These are phyloP conservation scores for Atlantisia rogersi DNA, from an alignment of 2,113 vertebrate species.

Conservation along the genomic window DNA sequence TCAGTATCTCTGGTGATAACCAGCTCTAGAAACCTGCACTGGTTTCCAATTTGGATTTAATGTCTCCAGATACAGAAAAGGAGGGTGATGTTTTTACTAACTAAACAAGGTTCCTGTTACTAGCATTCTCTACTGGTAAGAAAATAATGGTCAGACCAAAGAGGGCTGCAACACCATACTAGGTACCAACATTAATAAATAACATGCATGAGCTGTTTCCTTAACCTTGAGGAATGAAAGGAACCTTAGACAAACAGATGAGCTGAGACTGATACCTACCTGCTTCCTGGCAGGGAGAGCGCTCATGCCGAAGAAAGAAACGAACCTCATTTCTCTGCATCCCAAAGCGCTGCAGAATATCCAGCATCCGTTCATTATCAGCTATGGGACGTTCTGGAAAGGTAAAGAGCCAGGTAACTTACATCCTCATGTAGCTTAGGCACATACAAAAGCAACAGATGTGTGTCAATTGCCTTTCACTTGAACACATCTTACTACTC, in stretches of 20 bases:
- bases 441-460: background rate
- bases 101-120: background rate
- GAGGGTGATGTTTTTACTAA: background rate
- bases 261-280: constrained; percentile 71
- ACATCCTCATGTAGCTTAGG: background rate
- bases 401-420: background rate
- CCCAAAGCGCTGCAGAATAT: constrained; percentile 90
- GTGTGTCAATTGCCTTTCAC: background rate
- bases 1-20: background rate
- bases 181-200: background rate
- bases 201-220: background rate
- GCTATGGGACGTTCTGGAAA: constrained; percentile 88
- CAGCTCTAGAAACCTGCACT: background rate
- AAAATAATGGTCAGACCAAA: background rate
- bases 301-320: constrained; percentile 93
- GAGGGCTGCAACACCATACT: background rate
- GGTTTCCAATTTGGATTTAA: background rate
- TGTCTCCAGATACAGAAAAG: background rate
- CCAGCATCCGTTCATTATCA: constrained; percentile 90
- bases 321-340: constrained; percentile 88
- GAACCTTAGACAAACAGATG: background rate
- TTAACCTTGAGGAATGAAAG: background rate
- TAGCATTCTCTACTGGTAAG: background rate
- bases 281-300: constrained; percentile 78
- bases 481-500: background rate